Conservation (phyloP, 2,888 invertebrate species). For the Drosophila neonasuta region DNA sequence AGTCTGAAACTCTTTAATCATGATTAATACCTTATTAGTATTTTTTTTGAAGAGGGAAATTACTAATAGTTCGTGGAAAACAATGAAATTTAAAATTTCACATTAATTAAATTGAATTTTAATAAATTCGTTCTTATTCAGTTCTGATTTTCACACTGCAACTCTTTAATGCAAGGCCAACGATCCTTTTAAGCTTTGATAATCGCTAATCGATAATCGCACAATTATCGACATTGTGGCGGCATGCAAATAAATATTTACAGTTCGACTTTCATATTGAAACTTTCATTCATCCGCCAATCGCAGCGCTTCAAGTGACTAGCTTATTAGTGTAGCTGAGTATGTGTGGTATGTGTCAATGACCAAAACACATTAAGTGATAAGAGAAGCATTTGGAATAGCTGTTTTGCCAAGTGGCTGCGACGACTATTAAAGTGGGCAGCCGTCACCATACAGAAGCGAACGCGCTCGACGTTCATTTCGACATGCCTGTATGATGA, state of each 20-base stretch:
- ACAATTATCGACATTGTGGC: neutral
- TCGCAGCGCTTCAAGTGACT: slow-evolving; percentile 8
- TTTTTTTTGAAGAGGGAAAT: too few relatives aligned
- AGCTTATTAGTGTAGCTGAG: slow-evolving; percentile 18
- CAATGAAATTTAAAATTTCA: too few relatives aligned
- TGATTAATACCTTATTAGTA: too few relatives aligned
- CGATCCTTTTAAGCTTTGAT: neutral
- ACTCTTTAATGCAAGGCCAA: neutral
- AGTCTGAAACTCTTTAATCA: too few relatives aligned
- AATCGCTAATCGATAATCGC: neutral
- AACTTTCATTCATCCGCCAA: neutral
- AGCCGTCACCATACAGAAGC: slow-evolving; percentile 4
- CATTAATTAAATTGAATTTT: too few relatives aligned
- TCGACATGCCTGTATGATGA: slow-evolving; percentile 13
- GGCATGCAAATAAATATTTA: too few relatives aligned
- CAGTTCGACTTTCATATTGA: neutral
- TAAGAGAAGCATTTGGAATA: slow-evolving; percentile 52
- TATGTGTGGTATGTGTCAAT: slow-evolving; percentile 56
- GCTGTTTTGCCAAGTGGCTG: slow-evolving; percentile 23
- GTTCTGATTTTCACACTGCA: too few relatives aligned
- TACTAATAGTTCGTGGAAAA: too few relatives aligned
- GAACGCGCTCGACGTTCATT: neutral
- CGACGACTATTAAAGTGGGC: slow-evolving; percentile 15
- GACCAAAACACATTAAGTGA: slow-evolving; percentile 54
- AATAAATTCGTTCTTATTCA: too few relatives aligned